Evolutionary conservation across 2,113 vertebrate species (phyloP).

Genomic region (Potamarius usumacintae): DNA sequence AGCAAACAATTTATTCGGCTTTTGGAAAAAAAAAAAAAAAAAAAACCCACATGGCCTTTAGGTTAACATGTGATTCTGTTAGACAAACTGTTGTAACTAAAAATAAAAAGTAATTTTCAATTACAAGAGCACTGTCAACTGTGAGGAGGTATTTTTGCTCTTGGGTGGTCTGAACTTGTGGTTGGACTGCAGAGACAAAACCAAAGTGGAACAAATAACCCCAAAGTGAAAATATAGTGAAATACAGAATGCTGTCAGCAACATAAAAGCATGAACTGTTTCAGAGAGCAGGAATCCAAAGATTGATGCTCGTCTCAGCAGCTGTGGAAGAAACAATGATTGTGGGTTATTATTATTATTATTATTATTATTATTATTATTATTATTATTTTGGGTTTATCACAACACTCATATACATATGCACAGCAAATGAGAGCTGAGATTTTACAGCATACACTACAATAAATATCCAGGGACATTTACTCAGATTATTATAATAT

Average conservation of each 20-base stretch:
- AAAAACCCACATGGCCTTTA: no score
- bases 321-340: not conserved
- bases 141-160: conserved; percentile 21
- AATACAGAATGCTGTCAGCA: not conserved
- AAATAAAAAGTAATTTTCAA: not conserved
- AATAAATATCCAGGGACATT: not conserved
- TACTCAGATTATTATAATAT: not conserved
- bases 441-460: not conserved
- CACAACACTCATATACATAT: not conserved
- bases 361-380: not conserved
- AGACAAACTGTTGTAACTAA: not conserved
- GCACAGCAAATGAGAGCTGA: not conserved
- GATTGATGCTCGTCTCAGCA: not conserved
- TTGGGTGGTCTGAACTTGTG: conserved; percentile 8
- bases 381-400: not conserved
- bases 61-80: not conserved
- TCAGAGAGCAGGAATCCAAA: not conserved
- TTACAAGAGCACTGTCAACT: conserved; percentile 17
- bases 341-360: not conserved
- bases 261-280: not conserved
- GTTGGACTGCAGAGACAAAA: not conserved
- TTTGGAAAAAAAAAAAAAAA: not conserved
- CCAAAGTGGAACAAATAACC: not conserved
- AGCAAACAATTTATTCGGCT: not conserved
- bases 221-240: not conserved